Percentiles rank a stretch among this genome's conserved stretches.
phyloP scores from a whole-genome alignment of 1,140 invertebrate genomes.

The Heliconius eleuchia region DNA sequence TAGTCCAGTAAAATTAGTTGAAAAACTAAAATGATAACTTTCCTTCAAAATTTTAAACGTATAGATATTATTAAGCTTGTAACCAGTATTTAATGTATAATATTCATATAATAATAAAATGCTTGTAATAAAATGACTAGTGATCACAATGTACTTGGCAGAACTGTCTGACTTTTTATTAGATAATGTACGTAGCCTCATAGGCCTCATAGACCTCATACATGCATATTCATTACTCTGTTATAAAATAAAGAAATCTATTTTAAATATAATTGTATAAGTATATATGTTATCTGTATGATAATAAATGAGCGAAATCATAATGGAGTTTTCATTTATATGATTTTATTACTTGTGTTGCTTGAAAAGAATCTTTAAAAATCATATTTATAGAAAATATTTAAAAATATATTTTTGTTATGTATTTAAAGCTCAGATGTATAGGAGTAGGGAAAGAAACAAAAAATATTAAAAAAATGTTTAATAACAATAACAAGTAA shows the following conservation, averaged over 20 bases:
- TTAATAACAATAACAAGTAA: constrained; percentile 56
- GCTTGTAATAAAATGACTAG: neutral
- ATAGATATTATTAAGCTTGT: neutral
- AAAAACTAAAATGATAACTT: neutral
- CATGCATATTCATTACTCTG: constrained; percentile 42
- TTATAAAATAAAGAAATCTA: constrained; percentile 74
- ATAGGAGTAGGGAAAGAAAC: neutral
- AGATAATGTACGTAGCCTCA: constrained; percentile 12
- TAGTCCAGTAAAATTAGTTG: neutral
- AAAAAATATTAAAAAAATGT: constrained; percentile 30
- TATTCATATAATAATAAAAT: constrained; percentile 12
- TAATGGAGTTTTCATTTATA: neutral
- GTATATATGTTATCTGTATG: constrained; percentile 75
- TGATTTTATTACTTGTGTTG: neutral
- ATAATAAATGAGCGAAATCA: constrained; percentile 53
- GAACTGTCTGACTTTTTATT: constrained; percentile 18
- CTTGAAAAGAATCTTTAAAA: no score
- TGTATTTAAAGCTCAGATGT: neutral
- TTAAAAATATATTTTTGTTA: no score
- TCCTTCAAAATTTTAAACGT: neutral
- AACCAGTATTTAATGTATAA: constrained; percentile 9
- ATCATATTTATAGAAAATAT: no score
- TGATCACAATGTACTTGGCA: neutral
- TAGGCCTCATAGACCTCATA: constrained; percentile 24
- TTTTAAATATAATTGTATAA: constrained; percentile 79